Evolutionary conservation across 1,140 invertebrate genomes (phyloP), one percentile per base, ranked within the genome.

Genomic region (Pantala flavescens): DNA sequence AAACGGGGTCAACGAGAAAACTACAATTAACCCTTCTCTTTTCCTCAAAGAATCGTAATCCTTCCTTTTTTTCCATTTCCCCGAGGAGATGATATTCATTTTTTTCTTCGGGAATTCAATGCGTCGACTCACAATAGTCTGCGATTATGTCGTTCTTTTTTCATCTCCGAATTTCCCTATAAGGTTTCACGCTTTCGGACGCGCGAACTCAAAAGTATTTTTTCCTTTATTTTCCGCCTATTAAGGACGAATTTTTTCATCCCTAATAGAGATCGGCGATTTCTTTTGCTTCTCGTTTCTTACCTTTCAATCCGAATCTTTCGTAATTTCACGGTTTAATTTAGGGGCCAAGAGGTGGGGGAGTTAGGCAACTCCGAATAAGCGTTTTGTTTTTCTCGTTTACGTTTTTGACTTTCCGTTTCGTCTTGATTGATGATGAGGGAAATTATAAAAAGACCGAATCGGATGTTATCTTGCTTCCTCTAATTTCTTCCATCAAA

Each of bases 251-350:
- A 63, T 19, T 63, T 21, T 16, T 63, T 16, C 49, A 21, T 63
- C 16, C 49, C n/a, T 63, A 63, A 63, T 63, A 63, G 49, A 63
- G 49, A 63, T 63, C n/a, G 49, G 16, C 49, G 49, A 63, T 63
- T 63, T 63, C n/a, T 63, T 63, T 63, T 63, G 16, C 49, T 63
- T 2, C 28, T 36, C 28, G 28, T 36, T 36, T 36, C 49, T 21
- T 63, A 21, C 49, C 49, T 63, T 63, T 63, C 49, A 63, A 63
- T 63, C 12, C 49, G 49, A 63, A 63, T 63, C 49, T 63, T 63
- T 63, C 49, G 49, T 21, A 63, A 63, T 63, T 63, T 63, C 49
- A 63, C 49, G 49, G 49, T 63, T 63, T 63, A 63, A 63, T 63
- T 63, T 21, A 21, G 49, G 14, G 49, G 49, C 5, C 14, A 3